Percentiles rank a stretch among this genome's conserved stretches.
These are phyloP conservation scores for Polydrusus tereticollis DNA, from an alignment of 2,888 invertebrate species.

Conservation along the genomic window DNA sequence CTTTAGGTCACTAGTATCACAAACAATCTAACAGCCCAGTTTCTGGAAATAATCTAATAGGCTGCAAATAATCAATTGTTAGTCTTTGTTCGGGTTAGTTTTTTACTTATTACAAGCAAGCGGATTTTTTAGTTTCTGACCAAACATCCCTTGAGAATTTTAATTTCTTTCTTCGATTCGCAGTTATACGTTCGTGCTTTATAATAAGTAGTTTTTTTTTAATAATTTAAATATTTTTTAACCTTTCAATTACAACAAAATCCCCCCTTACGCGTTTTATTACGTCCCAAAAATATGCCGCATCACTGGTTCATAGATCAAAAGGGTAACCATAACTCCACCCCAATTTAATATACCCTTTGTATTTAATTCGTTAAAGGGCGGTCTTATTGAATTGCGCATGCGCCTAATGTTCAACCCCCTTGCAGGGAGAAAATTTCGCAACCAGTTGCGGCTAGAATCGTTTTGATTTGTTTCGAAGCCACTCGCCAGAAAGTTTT, in stretches of 20 bases:
- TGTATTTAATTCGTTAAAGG: conserved; percentile 24
- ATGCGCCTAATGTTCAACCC: conserved; percentile 9
- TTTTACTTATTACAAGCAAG: too few species aligned
- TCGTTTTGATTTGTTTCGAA: conserved; percentile 26
- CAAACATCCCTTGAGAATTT: too few species aligned
- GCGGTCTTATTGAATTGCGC: conserved; percentile 12
- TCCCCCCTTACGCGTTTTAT: neutral
- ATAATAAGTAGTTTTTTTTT: too few species aligned
- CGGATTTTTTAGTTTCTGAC: too few species aligned
- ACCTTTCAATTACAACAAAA: conserved; percentile 10
- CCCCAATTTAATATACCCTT: conserved; percentile 8
- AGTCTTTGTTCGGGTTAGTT: too few species aligned
- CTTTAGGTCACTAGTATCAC: too few species aligned
- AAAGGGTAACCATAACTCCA: conserved; percentile 32
- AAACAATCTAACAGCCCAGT: too few species aligned
- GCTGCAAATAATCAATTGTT: too few species aligned
- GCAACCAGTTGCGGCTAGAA: conserved; percentile 6
- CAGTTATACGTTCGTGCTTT: too few species aligned
- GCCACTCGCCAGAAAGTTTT: neutral
- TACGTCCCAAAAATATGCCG: conserved; percentile 15
- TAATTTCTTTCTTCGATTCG: too few species aligned
- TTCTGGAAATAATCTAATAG: too few species aligned
- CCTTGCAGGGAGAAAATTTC: neutral
- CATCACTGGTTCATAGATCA: conserved; percentile 27
- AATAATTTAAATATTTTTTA: neutral